Evolutionary conservation across 2,888 invertebrate species (phyloP).

Genomic region (Machimus rusticus): DNA sequence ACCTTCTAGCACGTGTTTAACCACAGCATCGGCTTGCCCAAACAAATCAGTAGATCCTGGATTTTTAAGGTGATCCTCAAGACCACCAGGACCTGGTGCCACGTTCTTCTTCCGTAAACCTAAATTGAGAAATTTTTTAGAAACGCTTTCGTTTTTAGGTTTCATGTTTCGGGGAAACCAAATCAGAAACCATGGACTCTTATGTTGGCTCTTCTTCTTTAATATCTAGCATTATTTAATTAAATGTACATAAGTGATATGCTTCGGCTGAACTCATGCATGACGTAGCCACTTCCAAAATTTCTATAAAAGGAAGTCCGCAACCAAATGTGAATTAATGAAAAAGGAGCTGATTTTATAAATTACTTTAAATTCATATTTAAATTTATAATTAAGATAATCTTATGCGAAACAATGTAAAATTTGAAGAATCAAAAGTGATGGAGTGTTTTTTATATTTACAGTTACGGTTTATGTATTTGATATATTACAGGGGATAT

Average conservation of each 20-base stretch:
- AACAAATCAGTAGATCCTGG: constrained; percentile 91
- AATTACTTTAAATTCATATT: too few relatives aligned
- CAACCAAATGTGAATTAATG: neutral
- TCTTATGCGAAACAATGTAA: neutral
- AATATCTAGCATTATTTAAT: neutral
- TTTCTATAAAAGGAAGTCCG: neutral
- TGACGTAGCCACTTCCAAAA: neutral
- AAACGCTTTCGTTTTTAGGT: neutral
- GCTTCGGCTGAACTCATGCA: neutral
- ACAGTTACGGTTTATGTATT: neutral
- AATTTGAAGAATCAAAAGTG: neutral
- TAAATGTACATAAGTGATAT: neutral
- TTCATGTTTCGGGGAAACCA: constrained; percentile 45
- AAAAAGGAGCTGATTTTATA: neutral
- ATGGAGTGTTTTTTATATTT: neutral
- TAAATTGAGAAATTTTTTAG: constrained; percentile 48
- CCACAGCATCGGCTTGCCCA: constrained; percentile 91
- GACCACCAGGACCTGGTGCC: constrained; percentile 90
- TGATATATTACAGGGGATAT: too few relatives aligned
- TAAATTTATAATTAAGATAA: too few relatives aligned
- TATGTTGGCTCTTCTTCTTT: neutral
- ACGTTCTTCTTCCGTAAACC: constrained; percentile 95
- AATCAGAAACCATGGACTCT: constrained; percentile 49
- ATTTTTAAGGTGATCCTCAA: constrained; percentile 87
- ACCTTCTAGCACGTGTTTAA: constrained; percentile 89